Conservation (phyloP, 1,140 invertebrate genomes). For the Tribolium madens region DNA sequence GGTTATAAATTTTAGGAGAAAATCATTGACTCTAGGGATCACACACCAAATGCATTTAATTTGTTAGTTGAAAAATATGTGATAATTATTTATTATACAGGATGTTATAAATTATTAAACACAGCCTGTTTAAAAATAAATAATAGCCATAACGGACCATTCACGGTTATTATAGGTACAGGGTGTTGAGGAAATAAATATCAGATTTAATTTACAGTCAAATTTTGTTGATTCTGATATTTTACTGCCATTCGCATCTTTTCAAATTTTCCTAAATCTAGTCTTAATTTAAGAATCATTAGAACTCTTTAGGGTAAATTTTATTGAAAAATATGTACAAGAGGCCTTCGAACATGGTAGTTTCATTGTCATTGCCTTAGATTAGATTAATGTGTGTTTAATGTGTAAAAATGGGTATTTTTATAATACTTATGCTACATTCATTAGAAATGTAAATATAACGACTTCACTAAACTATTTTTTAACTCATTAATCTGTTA, state of each 20-base stretch:
- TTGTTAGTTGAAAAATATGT: conserved; percentile 30
- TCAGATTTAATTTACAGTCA: conserved; percentile 15
- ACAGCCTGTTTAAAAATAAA: too few species aligned
- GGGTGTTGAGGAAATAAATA: conserved; percentile 35
- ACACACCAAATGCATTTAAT: conserved; percentile 23
- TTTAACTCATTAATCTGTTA: conserved; percentile 33
- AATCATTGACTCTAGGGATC: conserved; percentile 10
- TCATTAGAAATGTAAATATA: conserved; percentile 35
- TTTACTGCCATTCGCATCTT: conserved; percentile 27
- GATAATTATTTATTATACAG: conserved; percentile 11
- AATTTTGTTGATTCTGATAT: conserved; percentile 22
- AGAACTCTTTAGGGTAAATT: background rate
- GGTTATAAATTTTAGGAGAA: background rate
- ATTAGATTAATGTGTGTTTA: conserved; percentile 22
- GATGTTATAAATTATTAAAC: too few species aligned
- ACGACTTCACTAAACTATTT: conserved; percentile 23
- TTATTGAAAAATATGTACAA: conserved; percentile 26
- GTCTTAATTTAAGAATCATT: conserved; percentile 14
- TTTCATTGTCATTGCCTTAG: conserved; percentile 38
- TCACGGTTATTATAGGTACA: conserved; percentile 23
- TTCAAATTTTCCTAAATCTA: conserved; percentile 5
- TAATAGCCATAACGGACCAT: conserved; percentile 18
- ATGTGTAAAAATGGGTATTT: conserved; percentile 33
- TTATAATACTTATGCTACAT: conserved; percentile 39
- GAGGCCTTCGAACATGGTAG: conserved; percentile 26